Base-by-base conservation (phyloP, 2,113 vertebrate genomes). In the Oncorhynchus tshawytscha region DNA sequence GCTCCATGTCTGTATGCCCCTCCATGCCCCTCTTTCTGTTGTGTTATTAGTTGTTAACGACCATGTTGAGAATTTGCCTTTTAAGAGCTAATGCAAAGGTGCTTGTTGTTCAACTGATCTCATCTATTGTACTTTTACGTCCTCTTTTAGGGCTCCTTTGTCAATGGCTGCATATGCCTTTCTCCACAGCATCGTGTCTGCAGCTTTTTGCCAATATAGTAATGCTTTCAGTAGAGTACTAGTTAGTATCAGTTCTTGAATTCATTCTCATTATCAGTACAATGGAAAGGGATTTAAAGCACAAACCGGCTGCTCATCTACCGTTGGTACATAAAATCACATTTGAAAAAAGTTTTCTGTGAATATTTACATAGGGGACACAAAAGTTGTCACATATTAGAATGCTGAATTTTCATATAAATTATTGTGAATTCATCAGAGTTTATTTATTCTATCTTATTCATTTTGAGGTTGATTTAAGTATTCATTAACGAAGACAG, bases 141-240 rank as follows among this genome's bases (percentile, higher is more conserved):
- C 94, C 94, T 94, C 92, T 91, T 93, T 92, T 88, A 93, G 95
- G 95, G 94, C 92, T 91, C 89, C 94, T 94, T 94, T 93, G 92
- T 94, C 91, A 95, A 93, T 95, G 91, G 93, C 88, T 88, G 95
- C 95, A 94, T 95, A 92, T 91, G 96, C 95, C 95, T 95, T 93
- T 94, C 45, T 94, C 94, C 94, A 94, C 95, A 92, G 94, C 94
- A 96, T 96, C 87, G 94, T 96, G 96, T 97, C 96, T 95, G 96
- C 96, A 96, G 97, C 97, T 97, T 97, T 95, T 95, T 94, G 96
- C 96, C 96, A 95, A 95, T 96, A 96, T 97, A 97, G 96, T 96
- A 94, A 97, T 91, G 97, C 96, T 99, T 96, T 97, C 91, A 92
- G 96, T 98, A 97, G 96, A 96, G 94, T 97, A 94, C 94, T 97